phyloP scores from a whole-genome alignment of 2,797 vertebrate species.

The Acropternis orthonyx region DNA sequence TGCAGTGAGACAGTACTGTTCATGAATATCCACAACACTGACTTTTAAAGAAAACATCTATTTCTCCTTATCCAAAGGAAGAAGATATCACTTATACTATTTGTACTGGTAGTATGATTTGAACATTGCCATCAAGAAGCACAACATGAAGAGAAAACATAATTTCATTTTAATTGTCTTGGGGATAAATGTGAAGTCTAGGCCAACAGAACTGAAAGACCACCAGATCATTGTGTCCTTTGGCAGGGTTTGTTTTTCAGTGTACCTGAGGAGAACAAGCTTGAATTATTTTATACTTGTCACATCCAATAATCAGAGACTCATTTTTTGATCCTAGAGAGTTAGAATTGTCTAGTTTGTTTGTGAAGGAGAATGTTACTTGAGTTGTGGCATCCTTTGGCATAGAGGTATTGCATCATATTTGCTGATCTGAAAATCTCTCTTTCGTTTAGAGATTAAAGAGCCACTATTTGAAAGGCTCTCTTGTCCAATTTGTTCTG shows the following conservation, averaged over 20 bases:
- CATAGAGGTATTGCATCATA: background rate
- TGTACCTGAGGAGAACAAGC: background rate
- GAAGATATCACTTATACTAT: background rate
- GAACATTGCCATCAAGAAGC: background rate
- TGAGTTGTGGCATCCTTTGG: background rate
- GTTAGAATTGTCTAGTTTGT: background rate
- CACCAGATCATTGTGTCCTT: background rate
- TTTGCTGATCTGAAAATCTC: constrained; percentile 16
- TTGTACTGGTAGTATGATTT: background rate
- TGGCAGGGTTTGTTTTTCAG: background rate
- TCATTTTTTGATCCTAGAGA: background rate
- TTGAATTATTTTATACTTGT: background rate
- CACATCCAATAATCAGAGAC: rapidly evolving
- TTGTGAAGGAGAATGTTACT: background rate
- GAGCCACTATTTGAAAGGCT: background rate
- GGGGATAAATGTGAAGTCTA: background rate
- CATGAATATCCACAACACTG: rapidly evolving
- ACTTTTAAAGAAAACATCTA: background rate
- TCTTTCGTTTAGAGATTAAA: constrained; percentile 28
- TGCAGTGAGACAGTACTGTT: background rate
- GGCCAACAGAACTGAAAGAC: background rate
- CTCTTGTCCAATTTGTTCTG: background rate
- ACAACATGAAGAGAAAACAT: background rate
- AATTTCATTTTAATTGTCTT: background rate
- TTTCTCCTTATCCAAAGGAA: background rate